These are phyloP conservation scores for Mesoclemmys tuberculata DNA, from an alignment of 2,113 vertebrate species.

Conservation along the genomic window DNA sequence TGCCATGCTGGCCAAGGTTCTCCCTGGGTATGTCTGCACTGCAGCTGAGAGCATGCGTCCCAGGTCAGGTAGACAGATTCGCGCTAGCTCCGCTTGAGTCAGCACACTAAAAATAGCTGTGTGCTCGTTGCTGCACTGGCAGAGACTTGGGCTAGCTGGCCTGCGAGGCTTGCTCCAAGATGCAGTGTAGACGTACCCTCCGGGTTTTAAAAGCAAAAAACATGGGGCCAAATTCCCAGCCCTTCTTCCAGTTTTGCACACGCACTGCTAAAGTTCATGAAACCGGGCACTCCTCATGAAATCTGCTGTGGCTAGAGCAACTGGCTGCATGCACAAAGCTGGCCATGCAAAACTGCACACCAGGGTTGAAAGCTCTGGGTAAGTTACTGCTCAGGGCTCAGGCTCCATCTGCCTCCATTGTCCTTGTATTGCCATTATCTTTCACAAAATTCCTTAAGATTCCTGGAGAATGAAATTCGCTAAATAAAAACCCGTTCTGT, in stretches of 20 bases:
- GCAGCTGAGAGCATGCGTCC: neutral
- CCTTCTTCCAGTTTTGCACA: neutral
- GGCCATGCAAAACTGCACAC: neutral
- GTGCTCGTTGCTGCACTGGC: neutral
- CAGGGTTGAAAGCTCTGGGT: neutral
- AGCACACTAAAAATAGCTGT: neutral
- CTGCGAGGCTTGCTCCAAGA: neutral
- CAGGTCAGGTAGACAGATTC: no score
- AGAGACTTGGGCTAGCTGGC: neutral
- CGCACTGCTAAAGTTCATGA: neutral
- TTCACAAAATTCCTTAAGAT: rapidly evolving
- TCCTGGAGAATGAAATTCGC: neutral
- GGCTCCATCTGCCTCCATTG: neutral
- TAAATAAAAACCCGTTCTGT: neutral
- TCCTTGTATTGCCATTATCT: neutral
- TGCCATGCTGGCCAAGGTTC: neutral
- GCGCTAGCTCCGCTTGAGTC: neutral
- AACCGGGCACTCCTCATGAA: neutral
- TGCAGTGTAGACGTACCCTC: neutral
- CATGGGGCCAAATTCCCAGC: no score
- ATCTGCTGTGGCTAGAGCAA: neutral
- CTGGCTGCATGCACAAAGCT: neutral
- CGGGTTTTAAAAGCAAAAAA: neutral
- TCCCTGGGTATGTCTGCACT: neutral
- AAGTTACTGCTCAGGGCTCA: rapidly evolving